phyloP scores from a whole-genome alignment of 2,113 vertebrate genomes.

The Charadrius vociferus region DNA sequence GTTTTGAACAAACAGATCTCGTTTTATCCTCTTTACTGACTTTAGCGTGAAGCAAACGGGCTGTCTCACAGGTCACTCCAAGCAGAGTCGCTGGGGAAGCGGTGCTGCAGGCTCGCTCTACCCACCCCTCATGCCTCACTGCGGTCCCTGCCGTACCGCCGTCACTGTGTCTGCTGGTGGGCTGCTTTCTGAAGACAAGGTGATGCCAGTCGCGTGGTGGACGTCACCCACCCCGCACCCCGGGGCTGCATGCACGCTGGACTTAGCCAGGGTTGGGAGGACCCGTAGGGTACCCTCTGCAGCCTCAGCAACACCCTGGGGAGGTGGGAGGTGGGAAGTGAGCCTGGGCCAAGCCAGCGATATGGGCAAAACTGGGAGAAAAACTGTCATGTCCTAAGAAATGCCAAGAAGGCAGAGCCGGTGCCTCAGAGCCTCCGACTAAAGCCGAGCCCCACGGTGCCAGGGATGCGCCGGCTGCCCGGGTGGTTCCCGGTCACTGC shows the following conservation, averaged over 20 bases:
- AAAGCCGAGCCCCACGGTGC: not conserved
- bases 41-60: not conserved
- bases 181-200: not conserved
- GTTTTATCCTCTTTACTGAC: not conserved
- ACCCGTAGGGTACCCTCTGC: not conserved
- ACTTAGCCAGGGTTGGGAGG: not conserved
- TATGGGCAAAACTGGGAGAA: not conserved
- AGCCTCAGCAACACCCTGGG: not conserved
- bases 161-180: accelerated
- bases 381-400: not conserved
- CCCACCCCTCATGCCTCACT: not conserved
- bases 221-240: accelerated
- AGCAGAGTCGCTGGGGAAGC: not conserved
- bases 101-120: not conserved
- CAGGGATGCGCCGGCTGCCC: not conserved
- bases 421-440: too few species aligned
- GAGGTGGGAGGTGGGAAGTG: not conserved
- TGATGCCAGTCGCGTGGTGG: accelerated
- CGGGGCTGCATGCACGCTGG: not conserved
- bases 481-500: not conserved
- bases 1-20: not conserved
- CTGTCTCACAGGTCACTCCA: not conserved
- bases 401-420: not conserved
- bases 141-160: not conserved
- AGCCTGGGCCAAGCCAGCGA: not conserved